Evolutionary conservation across 1,140 invertebrate species (phyloP).

Genomic region (Phthorimaea operculella): DNA sequence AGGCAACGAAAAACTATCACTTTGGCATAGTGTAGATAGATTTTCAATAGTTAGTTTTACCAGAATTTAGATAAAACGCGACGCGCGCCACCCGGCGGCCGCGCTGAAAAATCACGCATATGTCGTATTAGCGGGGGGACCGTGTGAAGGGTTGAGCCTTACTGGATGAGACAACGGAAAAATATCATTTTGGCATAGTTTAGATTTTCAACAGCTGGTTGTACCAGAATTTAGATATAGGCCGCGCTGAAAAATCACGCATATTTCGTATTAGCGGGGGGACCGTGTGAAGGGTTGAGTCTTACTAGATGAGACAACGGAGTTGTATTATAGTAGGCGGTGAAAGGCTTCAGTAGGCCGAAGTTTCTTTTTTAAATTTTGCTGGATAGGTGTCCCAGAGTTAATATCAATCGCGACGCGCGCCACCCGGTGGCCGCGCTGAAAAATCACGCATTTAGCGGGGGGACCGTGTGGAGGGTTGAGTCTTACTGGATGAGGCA

Average conservation of each 20-base stretch:
- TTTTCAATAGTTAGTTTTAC: too few relatives aligned
- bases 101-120: constrained; percentile 64
- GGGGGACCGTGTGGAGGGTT: constrained; percentile 15
- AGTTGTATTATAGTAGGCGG: too few relatives aligned
- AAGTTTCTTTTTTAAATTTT: too few relatives aligned
- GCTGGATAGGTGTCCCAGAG: too few relatives aligned
- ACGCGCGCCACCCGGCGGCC: constrained; percentile 26
- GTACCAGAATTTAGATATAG: constrained; percentile 68
- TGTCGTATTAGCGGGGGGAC: constrained; percentile 35
- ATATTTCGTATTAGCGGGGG: constrained; percentile 44
- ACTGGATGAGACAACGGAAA: constrained; percentile 30
- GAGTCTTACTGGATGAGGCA: constrained; percentile 26
- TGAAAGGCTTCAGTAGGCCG: too few relatives aligned
- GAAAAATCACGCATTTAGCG: constrained; percentile 62
- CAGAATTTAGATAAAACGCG: constrained; percentile 68
- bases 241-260: constrained; percentile 60
- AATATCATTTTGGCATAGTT: too few relatives aligned
- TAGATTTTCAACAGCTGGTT: too few relatives aligned
- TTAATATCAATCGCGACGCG: constrained; percentile 62
- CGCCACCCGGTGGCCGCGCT: constrained; percentile 23
- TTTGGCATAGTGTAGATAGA: too few relatives aligned
- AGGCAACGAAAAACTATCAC: too few relatives aligned
- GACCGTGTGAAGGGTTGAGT: constrained; percentile 9
- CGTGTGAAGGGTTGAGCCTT: constrained; percentile 10
- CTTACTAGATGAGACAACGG: constrained; percentile 28